A percentile compares a stretch with the other conserved stretches of the same genome.
Evolutionary conservation across 2,113 vertebrate genomes (phyloP).

Genomic region (Pachypanchax playfairii): DNA sequence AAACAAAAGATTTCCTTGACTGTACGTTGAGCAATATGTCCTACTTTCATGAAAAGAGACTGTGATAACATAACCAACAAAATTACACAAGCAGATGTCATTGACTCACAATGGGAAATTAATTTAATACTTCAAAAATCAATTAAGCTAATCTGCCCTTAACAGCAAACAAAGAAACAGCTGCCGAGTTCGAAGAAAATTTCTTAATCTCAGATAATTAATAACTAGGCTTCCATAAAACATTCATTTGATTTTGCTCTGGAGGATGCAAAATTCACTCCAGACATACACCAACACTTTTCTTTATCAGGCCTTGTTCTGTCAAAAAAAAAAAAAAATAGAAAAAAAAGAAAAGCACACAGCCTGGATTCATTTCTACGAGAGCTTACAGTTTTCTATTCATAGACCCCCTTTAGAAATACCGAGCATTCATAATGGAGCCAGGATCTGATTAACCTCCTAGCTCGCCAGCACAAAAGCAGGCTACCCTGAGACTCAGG

Average conservation of each 20-base stretch:
- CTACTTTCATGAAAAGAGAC: constrained; percentile 31
- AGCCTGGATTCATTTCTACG: constrained; percentile 64
- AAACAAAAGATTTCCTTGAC: constrained; percentile 26
- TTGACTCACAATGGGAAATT: constrained; percentile 66
- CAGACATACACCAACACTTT: constrained; percentile 63
- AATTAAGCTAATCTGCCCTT: constrained; percentile 75
- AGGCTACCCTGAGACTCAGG: constrained; percentile 76
- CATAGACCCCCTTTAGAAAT: constrained; percentile 75
- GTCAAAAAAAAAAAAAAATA: too few species aligned
- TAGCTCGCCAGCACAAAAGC: constrained; percentile 73
- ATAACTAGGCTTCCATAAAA: constrained; percentile 69
- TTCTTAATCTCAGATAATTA: constrained; percentile 78
- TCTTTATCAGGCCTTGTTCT: constrained; percentile 69
- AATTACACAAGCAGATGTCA: constrained; percentile 54
- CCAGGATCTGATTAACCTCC: constrained; percentile 81
- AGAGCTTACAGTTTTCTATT: constrained; percentile 76
- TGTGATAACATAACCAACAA: constrained; percentile 39
- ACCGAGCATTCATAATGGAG: constrained; percentile 74
- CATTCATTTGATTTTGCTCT: constrained; percentile 63
- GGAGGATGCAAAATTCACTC: constrained; percentile 58
- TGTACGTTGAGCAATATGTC: constrained; percentile 29
- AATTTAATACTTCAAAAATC: constrained; percentile 74
- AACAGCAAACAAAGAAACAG: constrained; percentile 67
- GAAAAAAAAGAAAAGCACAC: too few species aligned
- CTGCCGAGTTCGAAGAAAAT: constrained; percentile 54